Evolutionary conservation across 2,113 vertebrate genomes (phyloP).

Genomic region (Hippolais icterina): DNA sequence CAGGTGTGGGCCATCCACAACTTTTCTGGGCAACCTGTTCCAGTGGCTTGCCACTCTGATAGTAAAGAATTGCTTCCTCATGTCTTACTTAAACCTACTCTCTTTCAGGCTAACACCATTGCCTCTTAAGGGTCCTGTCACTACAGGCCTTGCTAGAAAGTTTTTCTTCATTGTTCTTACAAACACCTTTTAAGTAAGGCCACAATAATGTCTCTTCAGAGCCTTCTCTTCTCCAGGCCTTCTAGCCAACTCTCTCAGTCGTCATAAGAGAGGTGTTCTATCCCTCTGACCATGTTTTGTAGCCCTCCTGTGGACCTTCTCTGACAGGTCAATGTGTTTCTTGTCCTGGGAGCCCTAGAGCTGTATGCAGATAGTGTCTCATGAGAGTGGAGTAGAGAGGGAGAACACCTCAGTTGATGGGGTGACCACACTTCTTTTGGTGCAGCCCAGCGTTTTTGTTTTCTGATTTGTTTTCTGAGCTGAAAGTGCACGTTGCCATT

Average conservation of each 20-base stretch:
- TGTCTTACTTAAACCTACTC: not conserved
- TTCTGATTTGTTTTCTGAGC: not conserved
- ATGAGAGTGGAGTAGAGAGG: rapidly evolving
- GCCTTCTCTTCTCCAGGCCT: not conserved
- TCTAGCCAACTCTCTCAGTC: not conserved
- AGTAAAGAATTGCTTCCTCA: not conserved
- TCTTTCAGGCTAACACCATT: not conserved
- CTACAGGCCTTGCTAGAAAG: not conserved
- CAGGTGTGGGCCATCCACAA: not conserved
- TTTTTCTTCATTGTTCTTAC: not conserved
- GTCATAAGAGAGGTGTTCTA: not conserved
- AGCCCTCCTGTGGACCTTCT: not conserved
- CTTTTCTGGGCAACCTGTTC: not conserved
- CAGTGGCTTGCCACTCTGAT: not conserved
- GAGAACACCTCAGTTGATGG: rapidly evolving
- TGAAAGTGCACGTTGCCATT: rapidly evolving
- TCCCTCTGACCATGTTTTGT: not conserved
- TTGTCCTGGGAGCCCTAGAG: not conserved
- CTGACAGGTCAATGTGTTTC: not conserved
- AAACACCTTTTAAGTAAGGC: not conserved
- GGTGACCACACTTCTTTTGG: not conserved
- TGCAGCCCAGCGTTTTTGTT: not conserved
- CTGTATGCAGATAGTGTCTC: not conserved
- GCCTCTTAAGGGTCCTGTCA: not conserved
- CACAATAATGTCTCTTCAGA: not conserved